A percentile compares a stretch with the other conserved stretches of the same genome.
Evolutionary conservation across 2,888 invertebrate species (phyloP).

Genomic region (Hemithea aestivaria): DNA sequence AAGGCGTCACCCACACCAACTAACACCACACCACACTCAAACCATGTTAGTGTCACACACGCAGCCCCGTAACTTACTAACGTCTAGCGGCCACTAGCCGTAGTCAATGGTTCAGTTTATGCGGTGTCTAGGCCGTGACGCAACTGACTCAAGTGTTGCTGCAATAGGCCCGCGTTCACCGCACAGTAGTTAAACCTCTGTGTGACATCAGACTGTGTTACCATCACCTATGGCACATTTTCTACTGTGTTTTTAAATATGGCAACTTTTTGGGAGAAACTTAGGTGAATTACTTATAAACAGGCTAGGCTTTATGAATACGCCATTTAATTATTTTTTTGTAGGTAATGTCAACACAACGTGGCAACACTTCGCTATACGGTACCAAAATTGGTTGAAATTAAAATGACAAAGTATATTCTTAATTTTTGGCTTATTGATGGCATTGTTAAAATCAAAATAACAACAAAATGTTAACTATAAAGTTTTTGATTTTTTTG

Average conservation of each 20-base stretch:
- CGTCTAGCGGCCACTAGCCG: slow-evolving; percentile 37
- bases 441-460: no score
- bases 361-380: no score
- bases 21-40: slow-evolving; percentile 21
- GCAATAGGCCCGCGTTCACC: slow-evolving; percentile 74
- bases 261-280: slow-evolving; percentile 38
- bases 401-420: no score
- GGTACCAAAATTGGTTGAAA: no score
- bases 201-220: slow-evolving; percentile 62
- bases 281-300: no score
- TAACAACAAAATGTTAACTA: no score
- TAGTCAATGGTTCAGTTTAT: slow-evolving; percentile 38
- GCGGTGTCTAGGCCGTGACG: slow-evolving; percentile 62
- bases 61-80: slow-evolving; percentile 66
- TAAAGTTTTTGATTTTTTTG: no score
- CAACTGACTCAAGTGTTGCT: slow-evolving; percentile 74
- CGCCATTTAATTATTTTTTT: no score
- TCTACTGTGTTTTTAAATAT: slow-evolving; percentile 39
- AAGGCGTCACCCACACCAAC: slow-evolving; percentile 23
- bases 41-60: slow-evolving; percentile 42
- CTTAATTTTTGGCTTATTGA: no score
- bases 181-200: slow-evolving; percentile 79
- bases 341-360: no score
- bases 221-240: slow-evolving; percentile 54
- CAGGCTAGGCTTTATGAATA: no score